A percentile compares a stretch with the other conserved stretches of the same genome.
Conservation (phyloP, 2,888 invertebrate species). For the Oligia strigilis region DNA sequence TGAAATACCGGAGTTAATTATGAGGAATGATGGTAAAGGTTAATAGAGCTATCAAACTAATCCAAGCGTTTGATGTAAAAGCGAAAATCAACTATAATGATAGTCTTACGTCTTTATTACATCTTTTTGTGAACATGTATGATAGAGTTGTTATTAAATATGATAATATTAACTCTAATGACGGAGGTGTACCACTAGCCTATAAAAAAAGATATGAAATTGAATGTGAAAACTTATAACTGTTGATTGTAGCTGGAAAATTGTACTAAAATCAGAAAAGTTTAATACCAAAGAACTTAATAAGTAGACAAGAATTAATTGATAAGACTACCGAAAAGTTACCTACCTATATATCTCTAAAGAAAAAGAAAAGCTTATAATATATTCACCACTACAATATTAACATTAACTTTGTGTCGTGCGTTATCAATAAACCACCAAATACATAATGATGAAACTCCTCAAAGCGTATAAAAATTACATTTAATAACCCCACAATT, state of each 20-base stretch:
- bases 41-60: conserved; percentile 44
- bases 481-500: conserved; percentile 13
- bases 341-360: background rate
- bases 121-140: conserved; percentile 26
- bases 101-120: conserved; percentile 21
- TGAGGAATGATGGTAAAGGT: conserved; percentile 33
- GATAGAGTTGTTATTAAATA: background rate
- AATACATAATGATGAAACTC: conserved; percentile 27
- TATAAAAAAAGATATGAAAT: background rate
- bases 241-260: background rate
- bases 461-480: conserved; percentile 11
- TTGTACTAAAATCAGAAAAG: background rate
- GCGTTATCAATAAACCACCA: conserved; percentile 15
- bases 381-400: background rate
- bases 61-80: conserved; percentile 28
- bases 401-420: background rate
- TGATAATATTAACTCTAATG: background rate
- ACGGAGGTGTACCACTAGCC: background rate
- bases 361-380: background rate
- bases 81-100: conserved; percentile 36
- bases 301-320: background rate
- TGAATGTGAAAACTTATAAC: background rate
- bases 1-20: conserved; percentile 28
- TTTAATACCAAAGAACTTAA: background rate
- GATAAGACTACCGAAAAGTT: background rate